phyloP scores from a whole-genome alignment of 1,140 invertebrate genomes.

The Bombus pascuorum region DNA sequence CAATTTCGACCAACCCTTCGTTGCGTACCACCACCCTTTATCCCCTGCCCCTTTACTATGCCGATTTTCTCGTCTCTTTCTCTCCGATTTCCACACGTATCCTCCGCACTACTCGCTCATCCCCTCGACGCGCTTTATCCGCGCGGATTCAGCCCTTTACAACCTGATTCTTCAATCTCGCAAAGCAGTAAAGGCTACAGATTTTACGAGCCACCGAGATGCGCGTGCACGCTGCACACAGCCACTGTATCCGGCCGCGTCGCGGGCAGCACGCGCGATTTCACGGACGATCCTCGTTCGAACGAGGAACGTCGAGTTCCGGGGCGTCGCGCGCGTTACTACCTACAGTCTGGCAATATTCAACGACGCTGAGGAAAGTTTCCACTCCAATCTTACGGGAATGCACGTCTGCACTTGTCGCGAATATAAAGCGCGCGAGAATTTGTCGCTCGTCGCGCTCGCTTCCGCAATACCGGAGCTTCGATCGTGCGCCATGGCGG shows the following conservation, averaged over 20 bases:
- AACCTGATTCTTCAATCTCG: slow-evolving; percentile 75
- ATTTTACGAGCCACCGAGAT: slow-evolving; percentile 70
- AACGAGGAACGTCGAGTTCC: not conserved
- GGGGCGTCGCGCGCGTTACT: not conserved
- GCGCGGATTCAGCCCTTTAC: slow-evolving; percentile 69
- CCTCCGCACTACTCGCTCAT: slow-evolving; percentile 9
- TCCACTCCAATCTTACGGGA: slow-evolving; percentile 48
- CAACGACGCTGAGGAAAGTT: slow-evolving; percentile 43
- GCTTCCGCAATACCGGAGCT: slow-evolving; percentile 1
- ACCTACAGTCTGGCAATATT: slow-evolving; percentile 12
- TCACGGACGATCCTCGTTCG: slow-evolving; percentile 12
- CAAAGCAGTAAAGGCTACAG: slow-evolving; percentile 72
- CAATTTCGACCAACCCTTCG: slow-evolving; percentile 31
- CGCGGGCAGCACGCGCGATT: slow-evolving; percentile 30
- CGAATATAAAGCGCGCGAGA: slow-evolving; percentile 34
- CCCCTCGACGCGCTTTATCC: slow-evolving; percentile 50
- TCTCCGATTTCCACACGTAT: slow-evolving; percentile 4
- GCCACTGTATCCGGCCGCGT: slow-evolving; percentile 14
- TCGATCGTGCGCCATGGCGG: not conserved
- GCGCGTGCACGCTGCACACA: slow-evolving; percentile 22
- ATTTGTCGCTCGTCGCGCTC: slow-evolving; percentile 26
- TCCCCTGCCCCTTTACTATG: not conserved
- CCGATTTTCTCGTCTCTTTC: slow-evolving; percentile 23
- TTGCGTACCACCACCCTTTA: slow-evolving; percentile 6
- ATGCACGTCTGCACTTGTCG: slow-evolving; percentile 29